A percentile compares a stretch with the other conserved stretches of the same genome.
Conservation (phyloP, 1,140 invertebrate genomes). For the Brachionus plicatilis region DNA sequence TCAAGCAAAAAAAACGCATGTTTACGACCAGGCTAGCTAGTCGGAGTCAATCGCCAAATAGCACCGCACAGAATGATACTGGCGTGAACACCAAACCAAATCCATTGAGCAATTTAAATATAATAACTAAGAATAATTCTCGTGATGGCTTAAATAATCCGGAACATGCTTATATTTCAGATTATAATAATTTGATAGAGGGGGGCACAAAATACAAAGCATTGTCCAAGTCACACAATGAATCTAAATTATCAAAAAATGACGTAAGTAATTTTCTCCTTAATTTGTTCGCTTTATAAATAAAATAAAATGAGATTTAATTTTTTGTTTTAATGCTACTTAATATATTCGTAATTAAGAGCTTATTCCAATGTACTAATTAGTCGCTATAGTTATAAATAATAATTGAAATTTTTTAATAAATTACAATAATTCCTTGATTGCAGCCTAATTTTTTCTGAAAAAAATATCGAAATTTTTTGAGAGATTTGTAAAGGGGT, state of each 20-base stretch:
- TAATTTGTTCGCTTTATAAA: neutral
- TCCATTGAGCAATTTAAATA: neutral
- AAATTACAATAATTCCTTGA: no score
- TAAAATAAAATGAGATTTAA: neutral
- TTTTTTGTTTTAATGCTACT: neutral
- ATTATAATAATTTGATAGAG: neutral
- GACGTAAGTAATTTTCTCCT: neutral
- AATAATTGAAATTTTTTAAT: no score
- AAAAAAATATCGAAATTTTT: no score
- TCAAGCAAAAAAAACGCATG: neutral
- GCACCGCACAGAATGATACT: neutral
- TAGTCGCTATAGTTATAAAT: no score
- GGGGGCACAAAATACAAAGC: neutral
- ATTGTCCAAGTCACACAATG: neutral
- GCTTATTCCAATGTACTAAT: neutral
- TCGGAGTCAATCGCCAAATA: neutral
- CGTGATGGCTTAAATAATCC: neutral
- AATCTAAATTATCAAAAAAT: neutral
- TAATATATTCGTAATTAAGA: neutral
- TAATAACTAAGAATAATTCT: neutral
- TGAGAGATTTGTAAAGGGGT: no score
- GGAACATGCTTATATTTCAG: neutral
- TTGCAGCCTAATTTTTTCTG: no score
- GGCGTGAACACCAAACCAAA: neutral
- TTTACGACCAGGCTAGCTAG: neutral